Evolutionary conservation across 2,113 vertebrate species (phyloP).

Genomic region (Isichthys henryi): DNA sequence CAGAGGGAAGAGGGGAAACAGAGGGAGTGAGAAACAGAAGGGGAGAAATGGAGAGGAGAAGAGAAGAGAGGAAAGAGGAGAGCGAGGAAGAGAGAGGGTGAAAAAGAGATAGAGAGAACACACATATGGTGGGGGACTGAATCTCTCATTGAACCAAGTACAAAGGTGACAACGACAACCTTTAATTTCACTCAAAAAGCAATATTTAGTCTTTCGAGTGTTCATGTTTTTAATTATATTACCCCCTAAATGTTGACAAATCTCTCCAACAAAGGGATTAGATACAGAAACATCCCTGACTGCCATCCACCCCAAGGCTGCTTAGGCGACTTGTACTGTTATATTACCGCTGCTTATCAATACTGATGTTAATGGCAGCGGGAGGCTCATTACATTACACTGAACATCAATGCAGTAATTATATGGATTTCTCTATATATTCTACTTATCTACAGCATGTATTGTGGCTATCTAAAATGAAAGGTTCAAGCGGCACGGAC

Average conservation of each 20-base stretch:
- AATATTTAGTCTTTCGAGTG: background rate
- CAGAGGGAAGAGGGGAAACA: background rate
- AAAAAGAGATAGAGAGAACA: background rate
- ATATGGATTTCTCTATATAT: background rate
- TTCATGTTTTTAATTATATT: background rate
- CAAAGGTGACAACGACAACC: background rate
- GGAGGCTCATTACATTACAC: background rate
- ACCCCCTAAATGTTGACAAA: background rate
- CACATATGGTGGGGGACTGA: background rate
- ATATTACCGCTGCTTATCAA: background rate
- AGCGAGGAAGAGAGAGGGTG: background rate
- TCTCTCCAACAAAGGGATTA: background rate
- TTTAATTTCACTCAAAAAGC: background rate
- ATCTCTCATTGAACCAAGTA: background rate
- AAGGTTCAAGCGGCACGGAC: background rate
- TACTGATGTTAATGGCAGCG: background rate
- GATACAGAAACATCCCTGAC: background rate
- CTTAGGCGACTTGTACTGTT: background rate
- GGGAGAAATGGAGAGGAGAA: background rate
- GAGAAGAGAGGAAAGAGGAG: background rate
- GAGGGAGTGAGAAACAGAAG: background rate
- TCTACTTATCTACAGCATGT: background rate
- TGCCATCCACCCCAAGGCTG: background rate
- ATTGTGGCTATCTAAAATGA: background rate
- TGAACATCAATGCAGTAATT: slow-evolving; percentile 8